Evolutionary conservation across 2,888 invertebrate genomes (phyloP).

Genomic region (Iselma pallidipennis): DNA sequence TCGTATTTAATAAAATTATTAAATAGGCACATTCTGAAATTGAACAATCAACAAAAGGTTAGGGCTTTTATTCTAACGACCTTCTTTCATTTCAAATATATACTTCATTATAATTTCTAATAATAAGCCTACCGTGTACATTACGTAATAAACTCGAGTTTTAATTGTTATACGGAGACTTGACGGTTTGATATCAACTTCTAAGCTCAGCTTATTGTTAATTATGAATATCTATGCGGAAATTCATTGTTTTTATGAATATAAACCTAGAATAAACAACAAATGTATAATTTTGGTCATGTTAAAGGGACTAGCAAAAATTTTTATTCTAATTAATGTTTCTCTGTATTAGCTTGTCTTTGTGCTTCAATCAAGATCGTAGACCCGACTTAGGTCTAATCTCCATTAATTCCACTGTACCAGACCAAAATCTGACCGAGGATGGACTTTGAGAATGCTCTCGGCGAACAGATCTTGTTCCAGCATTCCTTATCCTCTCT

Average conservation of each 20-base stretch:
- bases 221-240: too few relatives aligned
- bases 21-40: not conserved
- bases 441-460: not conserved
- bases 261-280: too few relatives aligned
- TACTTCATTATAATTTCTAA: not conserved
- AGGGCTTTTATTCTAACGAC: not conserved
- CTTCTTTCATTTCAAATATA: not conserved
- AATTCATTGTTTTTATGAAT: too few relatives aligned
- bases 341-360: constrained; percentile 12
- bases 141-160: not conserved
- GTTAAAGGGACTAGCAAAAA: too few relatives aligned
- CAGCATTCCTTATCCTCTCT: not conserved
- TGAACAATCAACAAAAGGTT: not conserved
- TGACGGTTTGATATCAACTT: not conserved
- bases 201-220: too few relatives aligned
- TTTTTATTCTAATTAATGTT: constrained; percentile 15
- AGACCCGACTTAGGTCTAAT: constrained; percentile 14
- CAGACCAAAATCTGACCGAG: constrained; percentile 10
- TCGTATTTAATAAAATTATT: not conserved
- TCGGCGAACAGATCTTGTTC: not conserved
- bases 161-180: not conserved
- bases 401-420: constrained; percentile 14
- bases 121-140: not conserved
- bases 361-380: constrained; percentile 16
- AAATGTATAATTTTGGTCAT: too few relatives aligned